phyloP scores from a whole-genome alignment of 1,140 invertebrate genomes.

The Physella acuta region DNA sequence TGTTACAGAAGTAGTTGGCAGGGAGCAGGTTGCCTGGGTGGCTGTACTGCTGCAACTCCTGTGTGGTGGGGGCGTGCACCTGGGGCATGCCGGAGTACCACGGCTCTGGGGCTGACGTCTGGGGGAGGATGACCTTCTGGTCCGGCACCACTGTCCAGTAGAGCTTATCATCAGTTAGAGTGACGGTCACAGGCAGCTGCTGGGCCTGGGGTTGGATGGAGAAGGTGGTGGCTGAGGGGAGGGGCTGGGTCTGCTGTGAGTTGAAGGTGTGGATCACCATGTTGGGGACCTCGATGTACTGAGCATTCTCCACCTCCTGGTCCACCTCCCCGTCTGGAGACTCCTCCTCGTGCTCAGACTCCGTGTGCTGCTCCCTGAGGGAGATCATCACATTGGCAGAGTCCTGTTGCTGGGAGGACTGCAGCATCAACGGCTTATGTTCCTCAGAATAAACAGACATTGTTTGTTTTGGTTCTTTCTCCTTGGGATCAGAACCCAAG shows the following conservation, averaged over 20 bases:
- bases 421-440: not conserved
- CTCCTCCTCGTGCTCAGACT: not conserved
- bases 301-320: not conserved
- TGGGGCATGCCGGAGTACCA: conserved; percentile 26
- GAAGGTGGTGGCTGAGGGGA: not conserved
- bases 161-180: conserved; percentile 7
- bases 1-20: conserved; percentile 15
- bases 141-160: conserved; percentile 19
- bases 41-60: conserved; percentile 21
- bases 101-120: conserved; percentile 9
- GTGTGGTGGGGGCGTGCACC: conserved; percentile 15
- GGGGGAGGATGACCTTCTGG: not conserved
- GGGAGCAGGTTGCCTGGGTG: conserved; percentile 5
- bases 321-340: not conserved
- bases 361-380: not conserved
- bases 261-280: conserved; percentile 19
- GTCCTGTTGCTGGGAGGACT: not conserved
- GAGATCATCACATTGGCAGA: no score
- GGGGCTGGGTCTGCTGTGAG: conserved; percentile 12
- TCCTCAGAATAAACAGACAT: not conserved
- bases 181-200: conserved; percentile 13
- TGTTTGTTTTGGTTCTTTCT: not conserved
- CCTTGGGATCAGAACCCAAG: not conserved
- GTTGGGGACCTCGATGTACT: conserved; percentile 15
- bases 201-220: conserved; percentile 3